Conservation (phyloP, 1,140 invertebrate species). For the Meteorus sp. region DNA sequence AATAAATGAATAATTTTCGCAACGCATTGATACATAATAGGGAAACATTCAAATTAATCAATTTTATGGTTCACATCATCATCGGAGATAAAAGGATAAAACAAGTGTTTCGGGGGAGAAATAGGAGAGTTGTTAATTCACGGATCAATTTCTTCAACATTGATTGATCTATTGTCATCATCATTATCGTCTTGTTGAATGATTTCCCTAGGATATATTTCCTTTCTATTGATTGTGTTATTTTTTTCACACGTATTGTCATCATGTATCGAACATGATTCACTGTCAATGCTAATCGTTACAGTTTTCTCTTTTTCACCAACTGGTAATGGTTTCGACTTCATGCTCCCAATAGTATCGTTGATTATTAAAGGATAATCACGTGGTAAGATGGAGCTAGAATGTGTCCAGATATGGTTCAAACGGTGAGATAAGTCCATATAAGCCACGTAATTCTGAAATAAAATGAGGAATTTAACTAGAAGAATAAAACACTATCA, state of each 20-base stretch:
- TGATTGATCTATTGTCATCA: constrained; percentile 1
- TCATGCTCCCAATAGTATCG: too few relatives aligned
- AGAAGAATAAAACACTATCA: constrained; percentile 3
- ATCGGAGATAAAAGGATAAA: neutral
- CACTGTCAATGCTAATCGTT: too few relatives aligned
- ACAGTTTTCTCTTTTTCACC: too few relatives aligned
- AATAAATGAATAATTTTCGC: too few relatives aligned
- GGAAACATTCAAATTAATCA: too few relatives aligned
- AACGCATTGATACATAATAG: too few relatives aligned
- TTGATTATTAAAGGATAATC: too few relatives aligned
- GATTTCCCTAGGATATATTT: neutral
- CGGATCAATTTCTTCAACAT: neutral
- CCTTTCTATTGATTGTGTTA: neutral
- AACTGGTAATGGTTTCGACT: too few relatives aligned
- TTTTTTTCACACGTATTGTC: too few relatives aligned
- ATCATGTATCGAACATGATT: too few relatives aligned
- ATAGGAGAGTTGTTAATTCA: neutral
- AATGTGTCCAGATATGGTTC: constrained; percentile 25
- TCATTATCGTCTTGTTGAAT: neutral
- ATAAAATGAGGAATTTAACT: constrained; percentile 2
- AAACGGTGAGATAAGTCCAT: constrained; percentile 25
- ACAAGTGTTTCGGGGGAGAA: neutral
- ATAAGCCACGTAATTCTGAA: constrained; percentile 28
- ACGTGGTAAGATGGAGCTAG: constrained; percentile 8
- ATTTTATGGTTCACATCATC: too few relatives aligned